Conservation (phyloP, 2,113 vertebrate species). For the Dasyornis broadbenti region DNA sequence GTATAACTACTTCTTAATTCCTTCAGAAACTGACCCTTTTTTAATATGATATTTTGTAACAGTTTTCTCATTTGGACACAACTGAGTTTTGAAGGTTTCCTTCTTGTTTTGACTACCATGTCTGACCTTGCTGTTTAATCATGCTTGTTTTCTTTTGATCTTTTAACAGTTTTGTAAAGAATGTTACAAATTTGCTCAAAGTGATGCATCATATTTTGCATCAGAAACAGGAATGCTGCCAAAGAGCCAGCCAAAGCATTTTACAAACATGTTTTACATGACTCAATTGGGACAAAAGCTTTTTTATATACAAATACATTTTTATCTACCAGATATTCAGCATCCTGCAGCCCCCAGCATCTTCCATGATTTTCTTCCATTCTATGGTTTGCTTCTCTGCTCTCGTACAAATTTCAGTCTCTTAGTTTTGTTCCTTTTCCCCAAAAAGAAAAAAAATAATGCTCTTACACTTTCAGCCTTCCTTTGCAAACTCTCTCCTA, state of each 20-base stretch:
- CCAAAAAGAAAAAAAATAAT: neutral
- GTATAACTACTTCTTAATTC: neutral
- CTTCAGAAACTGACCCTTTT: neutral
- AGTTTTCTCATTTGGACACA: neutral
- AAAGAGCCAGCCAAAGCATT: neutral
- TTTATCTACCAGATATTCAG: neutral
- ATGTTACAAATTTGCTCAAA: neutral
- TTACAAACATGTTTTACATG: neutral
- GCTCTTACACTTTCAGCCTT: neutral
- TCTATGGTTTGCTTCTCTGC: neutral
- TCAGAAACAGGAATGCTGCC: neutral
- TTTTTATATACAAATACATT: neutral
- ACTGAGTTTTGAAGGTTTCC: neutral
- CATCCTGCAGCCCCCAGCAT: neutral
- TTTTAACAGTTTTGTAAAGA: neutral
- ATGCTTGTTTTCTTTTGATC: neutral
- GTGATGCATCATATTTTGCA: neutral
- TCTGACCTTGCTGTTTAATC: neutral
- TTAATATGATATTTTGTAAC: neutral
- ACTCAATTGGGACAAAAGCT: neutral
- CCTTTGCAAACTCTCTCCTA: neutral
- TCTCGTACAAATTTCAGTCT: neutral
- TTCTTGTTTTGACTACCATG: neutral
- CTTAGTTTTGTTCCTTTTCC: neutral
- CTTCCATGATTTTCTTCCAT: neutral